These are phyloP conservation scores for Aphelinus certus DNA, from an alignment of 1,140 invertebrate species.

Conservation along the genomic window DNA sequence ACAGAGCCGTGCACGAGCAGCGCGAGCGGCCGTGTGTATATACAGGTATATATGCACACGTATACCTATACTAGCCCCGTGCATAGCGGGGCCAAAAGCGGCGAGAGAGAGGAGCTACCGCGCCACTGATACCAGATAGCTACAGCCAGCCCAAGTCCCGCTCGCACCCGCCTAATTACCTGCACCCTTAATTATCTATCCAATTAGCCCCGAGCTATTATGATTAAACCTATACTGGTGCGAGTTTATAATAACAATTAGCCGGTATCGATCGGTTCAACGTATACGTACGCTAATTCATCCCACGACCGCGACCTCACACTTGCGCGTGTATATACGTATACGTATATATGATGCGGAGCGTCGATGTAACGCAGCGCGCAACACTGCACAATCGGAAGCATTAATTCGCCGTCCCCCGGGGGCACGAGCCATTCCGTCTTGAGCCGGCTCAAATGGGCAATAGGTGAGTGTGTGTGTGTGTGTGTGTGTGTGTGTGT, in stretches of 20 bases:
- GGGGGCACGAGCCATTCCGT: too few species aligned
- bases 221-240: slow-evolving; percentile 64
- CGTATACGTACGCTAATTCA: slow-evolving; percentile 55
- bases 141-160: slow-evolving; percentile 16
- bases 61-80: too few species aligned
- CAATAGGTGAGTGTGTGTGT: too few species aligned
- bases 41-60: not conserved
- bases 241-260: slow-evolving; percentile 69
- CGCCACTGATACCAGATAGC: not conserved
- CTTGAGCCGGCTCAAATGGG: too few species aligned
- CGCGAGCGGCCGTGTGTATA: slow-evolving; percentile 50
- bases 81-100: not conserved
- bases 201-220: slow-evolving; percentile 67
- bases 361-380: too few species aligned
- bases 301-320: slow-evolving; percentile 44
- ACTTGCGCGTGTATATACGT: not conserved
- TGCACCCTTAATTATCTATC: slow-evolving; percentile 68
- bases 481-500: too few species aligned
- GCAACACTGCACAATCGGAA: too few species aligned
- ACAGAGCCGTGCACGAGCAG: slow-evolving; percentile 45
- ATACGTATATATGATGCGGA: too few species aligned
- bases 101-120: not conserved
- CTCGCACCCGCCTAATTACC: slow-evolving; percentile 62
- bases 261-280: slow-evolving; percentile 60
- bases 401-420: too few species aligned